Base-by-base conservation (phyloP, 2,113 vertebrate species). In the Paedocypris sp. region DNA sequence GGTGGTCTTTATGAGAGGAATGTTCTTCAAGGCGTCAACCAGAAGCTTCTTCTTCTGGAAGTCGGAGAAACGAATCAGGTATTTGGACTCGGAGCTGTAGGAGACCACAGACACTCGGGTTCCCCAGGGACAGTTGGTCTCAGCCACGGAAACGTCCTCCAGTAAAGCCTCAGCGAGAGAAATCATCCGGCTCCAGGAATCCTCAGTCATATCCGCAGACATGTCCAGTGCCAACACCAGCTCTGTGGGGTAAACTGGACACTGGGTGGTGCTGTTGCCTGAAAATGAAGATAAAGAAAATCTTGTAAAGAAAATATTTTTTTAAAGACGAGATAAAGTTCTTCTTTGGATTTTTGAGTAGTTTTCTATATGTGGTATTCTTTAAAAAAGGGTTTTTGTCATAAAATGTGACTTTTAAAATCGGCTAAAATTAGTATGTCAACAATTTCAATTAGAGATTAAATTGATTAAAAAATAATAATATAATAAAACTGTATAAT, bases 221-320 rank as follows among this genome's bases (percentile, higher is more conserved):
- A 88, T 85, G 69, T 94, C 92, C 28, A 95, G 75, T 22, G 82
- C 88, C 5, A 98, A 84, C 15, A 88, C 87, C 77, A 92, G 77
- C 75, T 95, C 90, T 0, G 87, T 90, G 28, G 86, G 92, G 73
- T 84, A 89, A 7, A 46, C 75, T 0, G 89, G 90, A 53, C 91
- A 93, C 0, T 25, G 61, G 0, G 5, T n/a, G n/a, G n/a, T 68
- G 65, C 18, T 16, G 4, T 12, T 41, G 56, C 51, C 88, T 91
- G 28, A 4, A 64, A 50, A 66, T 11, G 67, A 2, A 7, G n/a
- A 4, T 38, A 7, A n/a, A 22, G 38, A 22, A 48, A 26, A 20
- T 36, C 20, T 1, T 2, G 5, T 2, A 15, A 31, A 6, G 19
- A 26, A 18, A 11, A n/a, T n/a, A n/a, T n/a, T n/a, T n/a, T n/a